These are phyloP conservation scores for Urocyon cinereoargenteus DNA, from an alignment of 2,797 vertebrate genomes.

Conservation along the genomic window DNA sequence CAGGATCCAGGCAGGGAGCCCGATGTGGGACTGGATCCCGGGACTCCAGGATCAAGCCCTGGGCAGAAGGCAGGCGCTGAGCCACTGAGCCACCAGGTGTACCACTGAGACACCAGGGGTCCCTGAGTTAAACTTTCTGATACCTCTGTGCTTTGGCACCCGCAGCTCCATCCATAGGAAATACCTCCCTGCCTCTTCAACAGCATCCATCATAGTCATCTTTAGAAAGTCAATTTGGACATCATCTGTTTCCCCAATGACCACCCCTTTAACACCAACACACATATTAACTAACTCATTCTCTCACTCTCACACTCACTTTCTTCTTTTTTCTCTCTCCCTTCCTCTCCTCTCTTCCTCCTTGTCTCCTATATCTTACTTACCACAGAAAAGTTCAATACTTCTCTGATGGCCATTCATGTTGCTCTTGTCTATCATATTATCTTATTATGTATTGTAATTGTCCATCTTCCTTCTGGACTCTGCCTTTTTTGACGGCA, in stretches of 20 bases:
- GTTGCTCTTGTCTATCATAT: background rate
- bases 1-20: no score
- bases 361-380: background rate
- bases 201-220: background rate
- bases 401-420: background rate
- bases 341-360: no score
- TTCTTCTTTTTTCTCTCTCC: background rate
- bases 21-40: no score
- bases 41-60: no score
- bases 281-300: background rate
- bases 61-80: no score
- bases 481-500: background rate
- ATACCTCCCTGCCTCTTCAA: background rate
- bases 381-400: background rate
- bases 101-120: no score
- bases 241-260: background rate
- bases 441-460: background rate
- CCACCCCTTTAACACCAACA: background rate
- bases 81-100: no score
- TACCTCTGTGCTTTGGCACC: background rate
- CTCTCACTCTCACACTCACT: background rate
- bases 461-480: slow-evolving; percentile 9
- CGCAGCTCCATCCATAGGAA: background rate
- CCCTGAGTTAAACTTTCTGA: background rate
- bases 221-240: background rate